Evolutionary conservation across 1,140 invertebrate genomes (phyloP), one percentile per base, ranked within the genome.

Genomic region (Pentalonia nigronervosa): DNA sequence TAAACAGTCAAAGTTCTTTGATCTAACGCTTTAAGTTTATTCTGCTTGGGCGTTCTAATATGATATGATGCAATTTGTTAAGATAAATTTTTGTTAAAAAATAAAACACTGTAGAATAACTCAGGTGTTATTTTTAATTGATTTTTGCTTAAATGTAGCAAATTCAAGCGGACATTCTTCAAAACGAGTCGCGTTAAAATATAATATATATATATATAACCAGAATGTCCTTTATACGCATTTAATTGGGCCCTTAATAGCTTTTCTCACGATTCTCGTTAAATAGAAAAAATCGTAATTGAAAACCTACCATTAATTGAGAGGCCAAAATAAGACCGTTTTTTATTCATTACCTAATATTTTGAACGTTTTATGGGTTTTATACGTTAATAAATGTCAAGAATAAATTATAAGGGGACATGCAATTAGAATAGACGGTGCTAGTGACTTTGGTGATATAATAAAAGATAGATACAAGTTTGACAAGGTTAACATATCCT

Each of bases 191-290:
- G 1, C 50, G 50, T 36, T 56, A 36, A 89, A 23, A 47, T 34
- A 56, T 56, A 56, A 41, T 56, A 36, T 56, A 41, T 56, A 25
- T 56, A 76, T 41, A 36, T 41, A 36, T 17, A 17, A 89, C 50
- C 50, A 30, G 21, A 56, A 25, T 56, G 88, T 56, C 47, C 53
- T 91, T 89, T 90, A 93, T 34, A 50, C 36, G 21, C 47, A 81
- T 81, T 93, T 93, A 90, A 93, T 93, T 93, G 88, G n/a, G 83
- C 81, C 34, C 30, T 93, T 90, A 91, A 93, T 91, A 90, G 47
- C 34, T 25, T 56, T 89, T 83, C 36, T 25, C 45, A 7, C 23
- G 25, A 30, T 83, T 88, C 9, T 48, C 83, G 23, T 84, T 84
- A 84, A 84, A 7, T n/a, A 30, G 14, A 50, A 89, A 56, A 56